Evolutionary conservation across 2,113 vertebrate species (phyloP).

Genomic region (Microtus pennsylvanicus): DNA sequence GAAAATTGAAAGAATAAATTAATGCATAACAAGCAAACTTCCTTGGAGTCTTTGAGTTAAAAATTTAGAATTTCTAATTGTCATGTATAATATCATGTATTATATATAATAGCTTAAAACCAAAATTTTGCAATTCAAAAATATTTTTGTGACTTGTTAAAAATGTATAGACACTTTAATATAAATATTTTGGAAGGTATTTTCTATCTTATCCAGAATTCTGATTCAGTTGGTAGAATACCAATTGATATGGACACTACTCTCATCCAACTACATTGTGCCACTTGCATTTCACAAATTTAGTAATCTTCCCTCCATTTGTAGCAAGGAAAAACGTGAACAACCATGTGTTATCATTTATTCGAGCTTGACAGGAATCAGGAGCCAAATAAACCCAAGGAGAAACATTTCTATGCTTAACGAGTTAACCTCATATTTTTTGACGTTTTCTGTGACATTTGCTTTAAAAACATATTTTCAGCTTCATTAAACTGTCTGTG

Average conservation of each 20-base stretch:
- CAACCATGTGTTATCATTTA: constrained; percentile 77
- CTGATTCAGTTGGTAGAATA: constrained; percentile 55
- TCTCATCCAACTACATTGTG: constrained; percentile 52
- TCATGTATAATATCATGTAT: background rate
- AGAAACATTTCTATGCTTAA: constrained; percentile 79
- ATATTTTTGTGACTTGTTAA: constrained; percentile 19
- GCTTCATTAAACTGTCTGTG: constrained; percentile 80
- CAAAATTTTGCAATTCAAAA: background rate
- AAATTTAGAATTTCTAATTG: constrained; percentile 55
- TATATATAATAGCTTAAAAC: too few relatives aligned
- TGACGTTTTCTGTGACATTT: constrained; percentile 82
- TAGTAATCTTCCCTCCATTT: constrained; percentile 64
- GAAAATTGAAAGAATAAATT: constrained; percentile 37
- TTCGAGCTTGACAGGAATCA: constrained; percentile 79
- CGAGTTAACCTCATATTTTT: constrained; percentile 68
- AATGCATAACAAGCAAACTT: constrained; percentile 45
- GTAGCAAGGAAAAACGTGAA: constrained; percentile 64
- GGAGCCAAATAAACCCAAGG: constrained; percentile 75
- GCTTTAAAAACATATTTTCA: constrained; percentile 80
- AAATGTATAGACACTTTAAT: constrained; percentile 36
- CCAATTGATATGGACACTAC: constrained; percentile 62
- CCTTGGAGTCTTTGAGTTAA: constrained; percentile 52
- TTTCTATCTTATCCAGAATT: constrained; percentile 50
- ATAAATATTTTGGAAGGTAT: background rate
- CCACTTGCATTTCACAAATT: constrained; percentile 75